phyloP scores from a whole-genome alignment of 2,888 invertebrate genomes.

The Leptodirus hochenwartii region DNA sequence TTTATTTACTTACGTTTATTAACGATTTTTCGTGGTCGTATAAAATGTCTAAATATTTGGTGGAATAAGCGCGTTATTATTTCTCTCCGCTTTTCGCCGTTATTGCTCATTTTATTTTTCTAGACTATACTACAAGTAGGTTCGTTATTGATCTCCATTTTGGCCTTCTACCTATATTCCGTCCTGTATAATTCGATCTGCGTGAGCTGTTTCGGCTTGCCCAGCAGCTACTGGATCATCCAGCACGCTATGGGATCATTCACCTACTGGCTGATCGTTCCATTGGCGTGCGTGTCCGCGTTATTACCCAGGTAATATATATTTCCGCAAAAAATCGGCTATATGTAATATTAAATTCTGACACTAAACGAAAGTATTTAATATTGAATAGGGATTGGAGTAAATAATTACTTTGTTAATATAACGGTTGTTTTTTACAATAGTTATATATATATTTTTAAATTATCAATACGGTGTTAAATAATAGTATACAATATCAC shows the following conservation, averaged over 20 bases:
- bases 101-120: conserved; percentile 19
- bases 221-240: conserved; percentile 79
- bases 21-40: too few species aligned
- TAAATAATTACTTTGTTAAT: too few species aligned
- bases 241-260: conserved; percentile 54
- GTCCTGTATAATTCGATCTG: conserved; percentile 69
- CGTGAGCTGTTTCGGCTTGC: conserved; percentile 62
- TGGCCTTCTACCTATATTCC: conserved; percentile 67
- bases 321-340: too few species aligned
- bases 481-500: too few species aligned
- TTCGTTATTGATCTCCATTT: conserved; percentile 60
- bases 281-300: conserved; percentile 59
- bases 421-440: too few species aligned
- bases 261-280: conserved; percentile 65
- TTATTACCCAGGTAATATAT: conserved; percentile 57
- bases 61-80: neutral
- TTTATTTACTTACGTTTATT: too few species aligned
- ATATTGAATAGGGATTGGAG: too few species aligned
- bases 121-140: conserved; percentile 74
- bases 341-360: too few species aligned
- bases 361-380: conserved; percentile 1
- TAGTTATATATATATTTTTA: too few species aligned
- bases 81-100: too few species aligned
- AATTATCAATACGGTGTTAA: too few species aligned
- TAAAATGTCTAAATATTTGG: conserved; percentile 2